Base-by-base conservation (phyloP, 92 coral and sea anemone genomes). In the Parazoanthus atlanticus region DNA sequence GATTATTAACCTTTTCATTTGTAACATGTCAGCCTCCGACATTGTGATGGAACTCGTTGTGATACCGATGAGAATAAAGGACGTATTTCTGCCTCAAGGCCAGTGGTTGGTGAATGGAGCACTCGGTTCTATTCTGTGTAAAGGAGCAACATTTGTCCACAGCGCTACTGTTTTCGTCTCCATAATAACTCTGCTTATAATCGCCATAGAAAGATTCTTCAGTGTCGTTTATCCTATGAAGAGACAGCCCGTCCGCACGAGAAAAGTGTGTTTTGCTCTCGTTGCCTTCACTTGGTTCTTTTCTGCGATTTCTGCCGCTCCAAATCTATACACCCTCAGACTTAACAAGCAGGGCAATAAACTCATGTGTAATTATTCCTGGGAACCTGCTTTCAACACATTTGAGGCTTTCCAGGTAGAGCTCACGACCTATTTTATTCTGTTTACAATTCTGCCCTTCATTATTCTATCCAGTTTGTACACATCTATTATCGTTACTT, bases 1-100 rank as follows among this genome's bases (percentile, higher is more conserved):
- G 32, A 88, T 84, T 19, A 91, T 90, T 8, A 91, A 91, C 88
- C 78, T 91, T 12, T 79, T 91, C 43, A 91, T 91, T 34, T 89
- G 89, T 56, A 91, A 89, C 81, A 91, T 91, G 93, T 89, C 93
- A 40, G 86, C 76, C 54, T 91, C 93, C 0, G 93, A 91, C 33
- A 88, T 91, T 9, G 43, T 84, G 19, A 83, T 78, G 69, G 89
- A 79, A 34, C 32, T 88, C 7, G 72, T 78, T 1, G 54, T 73
- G 17, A 84, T 91, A 13, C 93, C 93, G 4, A 78, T 69, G 23
- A 54, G 65, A 21, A 76, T 91, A 29, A 77, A 40, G 40, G 89
- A 91, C 26, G 91, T 88, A 0, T 88, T 77, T 49, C 16, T 81
- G 4, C 89, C 81, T 5, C 73, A 74, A 5, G 82, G 89, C 19